These are phyloP conservation scores for Petrophora chlorosata DNA, from an alignment of 2,888 invertebrate species.

Conservation along the genomic window DNA sequence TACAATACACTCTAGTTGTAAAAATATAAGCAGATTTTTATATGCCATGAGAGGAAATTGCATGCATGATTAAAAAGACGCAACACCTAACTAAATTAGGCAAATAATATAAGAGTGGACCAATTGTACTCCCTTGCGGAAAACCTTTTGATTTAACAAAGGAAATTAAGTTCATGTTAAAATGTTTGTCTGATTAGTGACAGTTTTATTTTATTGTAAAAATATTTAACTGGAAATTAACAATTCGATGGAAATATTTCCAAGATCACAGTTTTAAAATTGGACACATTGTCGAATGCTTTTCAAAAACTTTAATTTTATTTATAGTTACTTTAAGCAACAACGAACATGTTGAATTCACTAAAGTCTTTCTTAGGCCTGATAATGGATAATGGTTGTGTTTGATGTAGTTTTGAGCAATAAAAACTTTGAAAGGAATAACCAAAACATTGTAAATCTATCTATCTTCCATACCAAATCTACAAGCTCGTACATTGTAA, in stretches of 20 bases:
- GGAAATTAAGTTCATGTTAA: too few relatives aligned
- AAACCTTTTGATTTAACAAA: constrained; percentile 28
- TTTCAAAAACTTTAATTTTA: too few relatives aligned
- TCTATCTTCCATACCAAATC: constrained; percentile 63
- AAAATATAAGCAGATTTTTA: constrained; percentile 68
- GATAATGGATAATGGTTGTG: constrained; percentile 8
- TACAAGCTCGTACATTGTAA: constrained; percentile 76
- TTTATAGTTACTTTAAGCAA: too few relatives aligned
- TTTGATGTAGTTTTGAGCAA: constrained; percentile 32
- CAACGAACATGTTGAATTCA: background rate
- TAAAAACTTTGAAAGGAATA: constrained; percentile 20
- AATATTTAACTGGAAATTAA: background rate
- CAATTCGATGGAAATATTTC: background rate
- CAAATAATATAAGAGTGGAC: constrained; percentile 34
- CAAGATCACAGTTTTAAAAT: background rate
- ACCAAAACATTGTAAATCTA: constrained; percentile 28
- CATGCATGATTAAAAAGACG: constrained; percentile 47
- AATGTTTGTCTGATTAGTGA: too few relatives aligned
- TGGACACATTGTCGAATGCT: background rate
- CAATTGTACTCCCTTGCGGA: constrained; percentile 44
- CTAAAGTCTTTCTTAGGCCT: constrained; percentile 14
- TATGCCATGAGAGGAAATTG: constrained; percentile 50
- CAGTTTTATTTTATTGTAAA: background rate
- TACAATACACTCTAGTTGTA: constrained; percentile 68
- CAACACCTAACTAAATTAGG: constrained; percentile 29